Conservation (phyloP, 64 coral and sea anemone species). For the Pachyseris speciosa region DNA sequence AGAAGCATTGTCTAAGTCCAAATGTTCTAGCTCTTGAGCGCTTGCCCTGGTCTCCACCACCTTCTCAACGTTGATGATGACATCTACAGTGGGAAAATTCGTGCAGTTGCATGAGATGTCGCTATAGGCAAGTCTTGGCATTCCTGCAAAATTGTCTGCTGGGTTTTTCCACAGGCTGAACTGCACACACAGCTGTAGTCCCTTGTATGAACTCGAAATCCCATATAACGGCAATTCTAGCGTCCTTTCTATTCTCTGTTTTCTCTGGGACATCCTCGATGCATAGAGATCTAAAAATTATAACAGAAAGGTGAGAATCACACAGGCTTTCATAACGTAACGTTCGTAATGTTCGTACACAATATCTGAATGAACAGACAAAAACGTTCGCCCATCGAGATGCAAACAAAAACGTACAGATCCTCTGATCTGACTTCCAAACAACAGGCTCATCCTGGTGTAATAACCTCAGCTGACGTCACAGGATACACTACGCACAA, state of each 20-base stretch:
- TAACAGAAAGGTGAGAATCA: neutral
- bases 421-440: conserved; percentile 52
- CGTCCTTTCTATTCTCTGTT: conserved; percentile 19
- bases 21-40: neutral
- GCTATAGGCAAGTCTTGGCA: conserved; percentile 6
- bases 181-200: neutral
- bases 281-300: neutral
- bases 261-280: conserved; percentile 44
- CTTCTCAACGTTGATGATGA: neutral
- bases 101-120: conserved; percentile 38
- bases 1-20: neutral
- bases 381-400: too few species aligned
- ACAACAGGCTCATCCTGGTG: too few species aligned
- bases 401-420: neutral
- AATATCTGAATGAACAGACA: neutral
- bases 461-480: too few species aligned
- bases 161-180: conserved; percentile 33
- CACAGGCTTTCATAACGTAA: neutral
- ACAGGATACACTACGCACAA: too few species aligned
- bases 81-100: neutral
- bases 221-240: conserved; percentile 39
- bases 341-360: neutral
- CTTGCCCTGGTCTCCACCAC: neutral
- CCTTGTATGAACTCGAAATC: neutral
- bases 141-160: neutral